Conservation (phyloP, 2,888 invertebrate species). For the Callinectes sapidus region DNA sequence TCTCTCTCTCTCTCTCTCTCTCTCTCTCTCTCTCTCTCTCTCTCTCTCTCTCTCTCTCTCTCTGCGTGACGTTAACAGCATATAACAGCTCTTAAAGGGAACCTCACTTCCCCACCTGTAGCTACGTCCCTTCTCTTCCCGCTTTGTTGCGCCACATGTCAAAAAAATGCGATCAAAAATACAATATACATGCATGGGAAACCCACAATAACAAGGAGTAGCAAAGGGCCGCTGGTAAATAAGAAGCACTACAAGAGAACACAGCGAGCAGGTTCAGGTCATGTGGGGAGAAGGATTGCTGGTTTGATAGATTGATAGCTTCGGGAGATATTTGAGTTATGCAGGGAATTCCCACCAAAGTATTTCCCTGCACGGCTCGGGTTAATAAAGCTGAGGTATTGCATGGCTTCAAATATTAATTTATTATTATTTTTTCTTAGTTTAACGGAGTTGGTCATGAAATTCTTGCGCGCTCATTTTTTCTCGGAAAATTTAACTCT, state of each 20-base stretch:
- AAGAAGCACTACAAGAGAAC: not conserved
- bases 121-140: not conserved
- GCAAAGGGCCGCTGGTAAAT: not conserved
- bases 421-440: not conserved
- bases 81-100: not conserved
- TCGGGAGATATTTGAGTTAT: not conserved
- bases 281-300: not conserved
- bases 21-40: not conserved
- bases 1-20: not conserved
- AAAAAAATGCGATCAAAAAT: not conserved
- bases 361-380: not conserved
- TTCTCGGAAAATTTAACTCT: not conserved
- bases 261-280: not conserved
- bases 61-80: not conserved
- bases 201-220: not conserved
- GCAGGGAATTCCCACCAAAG: not conserved
- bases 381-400: not conserved
- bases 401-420: not conserved
- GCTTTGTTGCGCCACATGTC: not conserved
- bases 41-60: not conserved
- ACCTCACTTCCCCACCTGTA: not conserved
- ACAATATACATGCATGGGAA: not conserved
- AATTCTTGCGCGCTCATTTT: constrained; percentile 1
- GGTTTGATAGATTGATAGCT: not conserved
- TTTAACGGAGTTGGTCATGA: constrained; percentile 4